Percentiles rank a stretch among this genome's conserved stretches.
Evolutionary conservation across 2,113 vertebrate genomes (phyloP).

Genomic region (Xiphorhynchus elegans): DNA sequence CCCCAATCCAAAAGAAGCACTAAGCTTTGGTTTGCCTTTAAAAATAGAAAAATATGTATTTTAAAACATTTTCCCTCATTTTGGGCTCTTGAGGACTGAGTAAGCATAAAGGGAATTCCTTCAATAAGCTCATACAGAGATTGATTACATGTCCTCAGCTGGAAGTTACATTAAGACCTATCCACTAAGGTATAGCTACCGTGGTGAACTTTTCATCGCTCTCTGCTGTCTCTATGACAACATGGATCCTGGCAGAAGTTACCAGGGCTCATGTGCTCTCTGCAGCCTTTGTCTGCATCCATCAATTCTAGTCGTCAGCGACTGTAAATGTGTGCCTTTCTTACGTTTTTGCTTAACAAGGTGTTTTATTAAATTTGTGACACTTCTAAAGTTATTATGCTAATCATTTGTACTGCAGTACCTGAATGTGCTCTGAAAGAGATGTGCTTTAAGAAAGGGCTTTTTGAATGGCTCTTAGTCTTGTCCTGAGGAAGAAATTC

Average conservation of each 20-base stretch:
- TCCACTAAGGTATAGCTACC: slow-evolving; percentile 55
- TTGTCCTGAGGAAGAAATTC: neutral
- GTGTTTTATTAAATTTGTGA: slow-evolving; percentile 9
- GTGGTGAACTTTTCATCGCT: slow-evolving; percentile 48
- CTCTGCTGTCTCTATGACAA: slow-evolving; percentile 53
- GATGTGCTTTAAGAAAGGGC: neutral
- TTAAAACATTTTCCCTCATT: slow-evolving; percentile 14
- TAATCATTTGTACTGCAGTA: neutral
- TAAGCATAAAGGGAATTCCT: slow-evolving; percentile 62
- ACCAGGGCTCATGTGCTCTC: neutral
- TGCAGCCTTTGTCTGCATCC: slow-evolving; percentile 16
- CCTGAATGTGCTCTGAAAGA: neutral
- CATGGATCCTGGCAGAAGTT: slow-evolving; percentile 33
- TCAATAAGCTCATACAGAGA: slow-evolving; percentile 61
- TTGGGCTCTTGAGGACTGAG: slow-evolving; percentile 6
- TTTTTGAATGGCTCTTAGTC: neutral
- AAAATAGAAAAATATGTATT: neutral
- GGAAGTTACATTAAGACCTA: slow-evolving; percentile 63
- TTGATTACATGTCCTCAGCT: slow-evolving; percentile 67
- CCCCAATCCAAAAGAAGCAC: neutral
- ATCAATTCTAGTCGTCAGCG: neutral
- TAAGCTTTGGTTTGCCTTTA: neutral
- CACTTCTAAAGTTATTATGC: neutral
- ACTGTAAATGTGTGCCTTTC: neutral
- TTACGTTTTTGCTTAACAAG: neutral